Base-by-base conservation (phyloP, 2,888 invertebrate species). In the Dorcus parallelipipedus region DNA sequence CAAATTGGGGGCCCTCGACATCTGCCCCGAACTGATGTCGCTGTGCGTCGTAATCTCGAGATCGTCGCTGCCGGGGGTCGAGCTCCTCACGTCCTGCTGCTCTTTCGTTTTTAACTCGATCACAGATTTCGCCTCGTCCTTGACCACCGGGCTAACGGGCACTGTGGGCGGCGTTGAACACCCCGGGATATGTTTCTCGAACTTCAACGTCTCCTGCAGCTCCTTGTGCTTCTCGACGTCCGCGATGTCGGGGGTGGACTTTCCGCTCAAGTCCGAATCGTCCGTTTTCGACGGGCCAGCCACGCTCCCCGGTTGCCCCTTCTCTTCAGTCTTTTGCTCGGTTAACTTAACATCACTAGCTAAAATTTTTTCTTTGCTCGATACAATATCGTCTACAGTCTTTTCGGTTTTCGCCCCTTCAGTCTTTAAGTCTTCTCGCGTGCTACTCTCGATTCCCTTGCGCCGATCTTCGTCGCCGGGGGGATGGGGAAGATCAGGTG, bases 121-220 rank as follows among this genome's bases (percentile, higher is more conserved):
- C 41, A 56, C 60, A 53, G 20, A 20, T 20, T 20, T 20, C 63
- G 26, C 3, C 26, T 5, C 62, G 50, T 74, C 74, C 61, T 69
- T 71, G 40, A 73, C 63, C 52, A 72, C 70, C 5, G 88, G 88
- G 73, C 88, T 87, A 0, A 86, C 86, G 23, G 88, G 87, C 7
- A 85, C 87, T 23, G 88, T 88, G 42, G 88, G 87, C 59, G 88
- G 88, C 33, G 88, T 88, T 58, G 84, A 80, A 33, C 79, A 80
- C 64, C 83, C 79, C 17, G 71, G 71, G 64, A 74, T 72, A 67
- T 75, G 71, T 69, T 73, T 73, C 56, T 75, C 73, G 52, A 72
- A 69, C 51, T 67, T 67, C 33, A 73, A 53, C 20, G 68, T 71
- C 52, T 73, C 72, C 57, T 73, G 68, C 47, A 69, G 65, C 64